Evolutionary conservation across 2,113 vertebrate genomes (phyloP).

Genomic region (Hippocampus barbouri): DNA sequence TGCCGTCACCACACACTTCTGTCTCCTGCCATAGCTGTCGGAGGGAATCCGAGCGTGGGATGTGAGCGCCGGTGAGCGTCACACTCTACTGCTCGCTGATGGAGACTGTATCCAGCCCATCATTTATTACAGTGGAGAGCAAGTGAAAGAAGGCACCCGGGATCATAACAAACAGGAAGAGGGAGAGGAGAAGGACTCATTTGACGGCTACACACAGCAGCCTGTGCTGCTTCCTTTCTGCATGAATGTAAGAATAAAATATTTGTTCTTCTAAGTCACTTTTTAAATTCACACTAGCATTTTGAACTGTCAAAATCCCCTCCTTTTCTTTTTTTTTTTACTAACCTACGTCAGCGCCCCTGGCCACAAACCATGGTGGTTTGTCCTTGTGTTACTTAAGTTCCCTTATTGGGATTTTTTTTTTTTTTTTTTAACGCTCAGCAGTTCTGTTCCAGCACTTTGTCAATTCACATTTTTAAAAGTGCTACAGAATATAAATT

Average conservation of each 20-base stretch:
- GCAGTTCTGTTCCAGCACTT: too few species aligned
- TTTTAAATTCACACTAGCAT: not conserved
- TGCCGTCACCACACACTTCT: not conserved
- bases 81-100: slow-evolving; percentile 88
- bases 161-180: slow-evolving; percentile 54
- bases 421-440: too few species aligned
- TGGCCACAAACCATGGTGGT: too few species aligned
- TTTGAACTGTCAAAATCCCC: not conserved
- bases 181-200: slow-evolving; percentile 55
- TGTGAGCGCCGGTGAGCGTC: slow-evolving; percentile 81
- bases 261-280: not conserved
- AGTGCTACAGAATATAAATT: not conserved
- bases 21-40: slow-evolving; percentile 71
- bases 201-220: slow-evolving; percentile 70
- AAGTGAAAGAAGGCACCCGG: slow-evolving; percentile 57
- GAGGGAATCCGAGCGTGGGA: slow-evolving; percentile 84
- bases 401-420: too few species aligned
- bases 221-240: slow-evolving; percentile 81
- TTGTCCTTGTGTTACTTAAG: too few species aligned
- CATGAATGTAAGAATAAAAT: slow-evolving; percentile 79
- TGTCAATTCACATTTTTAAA: too few species aligned
- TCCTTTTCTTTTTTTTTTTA: too few species aligned
- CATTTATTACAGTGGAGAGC: slow-evolving; percentile 88
- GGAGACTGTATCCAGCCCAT: slow-evolving; percentile 88
- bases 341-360: too few species aligned